A percentile compares a stretch with the other conserved stretches of the same genome.
Evolutionary conservation across 2,113 vertebrate species (phyloP).

Genomic region (Pedetes capensis): DNA sequence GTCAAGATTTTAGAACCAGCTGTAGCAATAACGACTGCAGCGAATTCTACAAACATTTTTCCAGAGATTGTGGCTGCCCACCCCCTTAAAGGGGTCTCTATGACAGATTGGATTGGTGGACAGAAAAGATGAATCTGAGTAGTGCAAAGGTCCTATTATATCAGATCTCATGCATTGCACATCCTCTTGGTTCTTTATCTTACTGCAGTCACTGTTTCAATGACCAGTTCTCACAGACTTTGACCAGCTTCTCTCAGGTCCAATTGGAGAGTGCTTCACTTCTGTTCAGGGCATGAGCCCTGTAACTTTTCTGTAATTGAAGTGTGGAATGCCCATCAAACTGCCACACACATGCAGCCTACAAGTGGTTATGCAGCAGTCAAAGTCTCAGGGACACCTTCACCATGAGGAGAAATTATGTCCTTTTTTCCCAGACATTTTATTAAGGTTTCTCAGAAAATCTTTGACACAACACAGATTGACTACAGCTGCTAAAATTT

Average conservation of each 20-base stretch:
- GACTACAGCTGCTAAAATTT: background rate
- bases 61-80: background rate
- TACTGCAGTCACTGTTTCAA: background rate
- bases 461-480: background rate
- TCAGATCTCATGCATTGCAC: background rate
- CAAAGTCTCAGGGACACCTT: background rate
- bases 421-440: background rate
- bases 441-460: background rate
- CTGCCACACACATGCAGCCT: background rate
- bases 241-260: background rate
- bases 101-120: background rate
- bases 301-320: background rate
- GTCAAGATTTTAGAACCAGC: background rate
- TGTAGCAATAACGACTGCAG: background rate
- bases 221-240: background rate
- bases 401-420: background rate
- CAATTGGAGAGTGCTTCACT: background rate
- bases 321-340: background rate
- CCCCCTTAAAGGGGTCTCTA: background rate
- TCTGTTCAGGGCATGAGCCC: background rate
- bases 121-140: background rate
- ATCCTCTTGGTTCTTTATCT: background rate
- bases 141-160: background rate
- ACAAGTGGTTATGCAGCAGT: background rate
- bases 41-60: background rate